A percentile compares a stretch with the other conserved stretches of the same genome.
phyloP scores from a whole-genome alignment of 2,797 vertebrate species.

The Cyprinodon diabolis region DNA sequence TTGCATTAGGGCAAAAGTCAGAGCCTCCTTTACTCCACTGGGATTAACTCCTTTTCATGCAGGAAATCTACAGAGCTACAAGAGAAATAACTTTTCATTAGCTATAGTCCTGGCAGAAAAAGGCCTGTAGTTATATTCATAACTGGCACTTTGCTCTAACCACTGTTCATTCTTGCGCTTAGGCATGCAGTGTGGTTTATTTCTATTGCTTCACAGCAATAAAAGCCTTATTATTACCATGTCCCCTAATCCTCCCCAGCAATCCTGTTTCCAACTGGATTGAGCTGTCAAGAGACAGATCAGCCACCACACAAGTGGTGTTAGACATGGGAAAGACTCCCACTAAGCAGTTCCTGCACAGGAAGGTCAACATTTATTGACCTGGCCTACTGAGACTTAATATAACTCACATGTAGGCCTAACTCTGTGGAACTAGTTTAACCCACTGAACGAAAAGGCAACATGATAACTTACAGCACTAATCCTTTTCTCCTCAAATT shows the following conservation, averaged over 20 bases:
- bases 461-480: not conserved
- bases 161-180: conserved; percentile 43
- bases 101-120: not conserved
- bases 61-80: not conserved
- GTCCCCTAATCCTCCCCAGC: conserved; percentile 35
- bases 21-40: not conserved
- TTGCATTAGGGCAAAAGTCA: not conserved
- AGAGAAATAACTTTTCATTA: not conserved
- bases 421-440: not conserved
- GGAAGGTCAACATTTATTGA: not conserved
- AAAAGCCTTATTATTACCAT: conserved; percentile 62
- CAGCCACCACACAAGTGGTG: conserved; percentile 32
- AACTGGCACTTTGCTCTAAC: conserved; percentile 27
- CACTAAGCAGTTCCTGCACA: conserved; percentile 7
- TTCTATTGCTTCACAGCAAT: conserved; percentile 48
- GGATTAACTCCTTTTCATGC: not conserved
- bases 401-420: conserved; percentile 3
- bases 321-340: conserved; percentile 6
- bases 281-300: conserved; percentile 44
- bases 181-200: conserved; percentile 29
- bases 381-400: not conserved
- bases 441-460: not conserved
- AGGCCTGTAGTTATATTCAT: conserved; percentile 18
- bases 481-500: not conserved
- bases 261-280: conserved; percentile 56